A percentile compares a stretch with the other conserved stretches of the same genome.
These are phyloP conservation scores for Podarcis siculus DNA, from an alignment of 2,797 vertebrate species.

Conservation along the genomic window DNA sequence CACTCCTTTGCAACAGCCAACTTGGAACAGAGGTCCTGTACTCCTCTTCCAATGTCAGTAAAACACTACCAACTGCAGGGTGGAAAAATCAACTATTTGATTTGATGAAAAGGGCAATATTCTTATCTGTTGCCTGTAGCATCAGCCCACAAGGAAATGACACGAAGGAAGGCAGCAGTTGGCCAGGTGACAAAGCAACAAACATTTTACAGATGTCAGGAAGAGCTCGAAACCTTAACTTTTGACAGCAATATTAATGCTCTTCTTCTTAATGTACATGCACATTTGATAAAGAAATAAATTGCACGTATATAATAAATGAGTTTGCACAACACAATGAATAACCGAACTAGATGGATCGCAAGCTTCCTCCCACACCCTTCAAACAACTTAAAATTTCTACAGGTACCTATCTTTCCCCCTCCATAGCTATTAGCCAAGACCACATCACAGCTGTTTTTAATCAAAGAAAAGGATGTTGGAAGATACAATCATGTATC, in stretches of 20 bases:
- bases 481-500: neutral
- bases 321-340: neutral
- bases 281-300: neutral
- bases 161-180: accelerated
- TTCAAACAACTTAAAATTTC: neutral
- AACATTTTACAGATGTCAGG: neutral
- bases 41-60: neutral
- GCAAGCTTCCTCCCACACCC: no score
- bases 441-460: neutral
- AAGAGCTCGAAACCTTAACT: neutral
- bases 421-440: neutral
- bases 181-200: neutral
- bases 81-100: neutral
- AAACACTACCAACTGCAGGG: neutral
- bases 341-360: neutral
- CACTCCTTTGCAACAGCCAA: neutral
- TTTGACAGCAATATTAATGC: neutral
- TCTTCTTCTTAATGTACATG: neutral
- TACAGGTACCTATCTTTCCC: neutral
- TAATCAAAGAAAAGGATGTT: neutral
- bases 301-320: neutral
- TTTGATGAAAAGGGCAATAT: neutral
- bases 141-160: constrained; percentile 8
- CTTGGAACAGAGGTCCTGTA: no score
- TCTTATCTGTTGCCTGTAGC: neutral